A percentile compares a stretch with the other conserved stretches of the same genome.
Conservation (phyloP, 1,140 invertebrate species). For the Drosophila funebris region DNA sequence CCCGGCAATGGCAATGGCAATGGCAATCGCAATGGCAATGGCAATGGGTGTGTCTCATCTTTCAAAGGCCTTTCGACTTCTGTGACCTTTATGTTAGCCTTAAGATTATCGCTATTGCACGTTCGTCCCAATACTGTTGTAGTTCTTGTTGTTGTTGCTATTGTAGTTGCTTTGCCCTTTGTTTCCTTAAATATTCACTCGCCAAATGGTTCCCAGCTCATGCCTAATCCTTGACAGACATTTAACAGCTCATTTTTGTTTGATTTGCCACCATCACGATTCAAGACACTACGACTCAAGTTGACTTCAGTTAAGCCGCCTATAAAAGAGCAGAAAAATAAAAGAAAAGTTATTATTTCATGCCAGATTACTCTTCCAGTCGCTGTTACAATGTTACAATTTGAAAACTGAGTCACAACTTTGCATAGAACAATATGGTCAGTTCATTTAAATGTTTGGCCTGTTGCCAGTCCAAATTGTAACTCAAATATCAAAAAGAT, state of each 20-base stretch:
- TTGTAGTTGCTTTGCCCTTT: too few species aligned
- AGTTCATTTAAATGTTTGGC: slow-evolving; percentile 44
- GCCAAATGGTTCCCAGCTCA: slow-evolving; percentile 10
- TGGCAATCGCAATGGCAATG: not conserved
- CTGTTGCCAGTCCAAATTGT: not conserved
- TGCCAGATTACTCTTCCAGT: slow-evolving; percentile 41
- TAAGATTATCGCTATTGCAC: slow-evolving; percentile 55
- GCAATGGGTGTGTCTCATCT: slow-evolving; percentile 16
- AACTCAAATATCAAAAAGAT: not conserved
- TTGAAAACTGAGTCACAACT: slow-evolving; percentile 48
- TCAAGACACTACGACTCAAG: slow-evolving; percentile 7
- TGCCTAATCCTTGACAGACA: slow-evolving; percentile 39
- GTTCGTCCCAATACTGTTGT: slow-evolving; percentile 32
- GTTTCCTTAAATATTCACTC: slow-evolving; percentile 45
- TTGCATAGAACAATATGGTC: slow-evolving; percentile 24
- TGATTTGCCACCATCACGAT: slow-evolving; percentile 31
- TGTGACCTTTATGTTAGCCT: slow-evolving; percentile 35
- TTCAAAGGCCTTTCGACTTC: not conserved
- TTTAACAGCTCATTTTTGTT: slow-evolving; percentile 56
- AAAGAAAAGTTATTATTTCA: slow-evolving; percentile 59
- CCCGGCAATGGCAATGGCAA: not conserved
- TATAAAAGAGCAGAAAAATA: slow-evolving; percentile 33
- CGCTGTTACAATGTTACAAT: slow-evolving; percentile 34
- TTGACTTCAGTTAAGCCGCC: slow-evolving; percentile 14
- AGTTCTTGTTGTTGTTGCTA: too few species aligned